These are phyloP conservation scores for Gallinago solitaria DNA, from an alignment of 2,797 vertebrate species.

Conservation along the genomic window DNA sequence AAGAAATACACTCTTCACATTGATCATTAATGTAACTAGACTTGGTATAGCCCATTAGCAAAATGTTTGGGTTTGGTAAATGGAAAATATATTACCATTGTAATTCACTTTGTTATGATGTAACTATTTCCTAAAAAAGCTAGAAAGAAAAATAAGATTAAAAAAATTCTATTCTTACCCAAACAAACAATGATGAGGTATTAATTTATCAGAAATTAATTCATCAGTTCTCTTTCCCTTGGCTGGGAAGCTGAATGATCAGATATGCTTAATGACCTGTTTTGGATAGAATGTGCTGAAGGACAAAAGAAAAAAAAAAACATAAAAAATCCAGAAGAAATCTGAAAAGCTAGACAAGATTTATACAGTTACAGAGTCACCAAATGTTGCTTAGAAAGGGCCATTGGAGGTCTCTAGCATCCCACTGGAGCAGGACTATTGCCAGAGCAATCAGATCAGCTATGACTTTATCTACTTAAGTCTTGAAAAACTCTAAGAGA, in stretches of 20 bases:
- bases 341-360: not conserved
- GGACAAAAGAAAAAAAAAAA: not conserved
- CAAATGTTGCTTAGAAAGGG: not conserved
- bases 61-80: not conserved
- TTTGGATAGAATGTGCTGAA: not conserved
- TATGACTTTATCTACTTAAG: not conserved
- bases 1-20: not conserved
- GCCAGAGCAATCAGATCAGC: not conserved
- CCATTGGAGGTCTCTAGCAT: not conserved
- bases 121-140: not conserved
- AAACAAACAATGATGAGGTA: not conserved
- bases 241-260: not conserved
- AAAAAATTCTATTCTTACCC: not conserved
- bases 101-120: not conserved
- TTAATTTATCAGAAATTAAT: not conserved
- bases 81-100: not conserved
- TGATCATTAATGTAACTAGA: not conserved
- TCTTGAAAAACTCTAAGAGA: not conserved
- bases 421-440: not conserved
- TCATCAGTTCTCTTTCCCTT: not conserved
- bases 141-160: not conserved
- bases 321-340: not conserved
- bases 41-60: not conserved
- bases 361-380: not conserved
- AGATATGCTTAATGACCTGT: not conserved